Evolutionary conservation across 2,113 vertebrate genomes (phyloP).

Genomic region (Polypterus bichir): DNA sequence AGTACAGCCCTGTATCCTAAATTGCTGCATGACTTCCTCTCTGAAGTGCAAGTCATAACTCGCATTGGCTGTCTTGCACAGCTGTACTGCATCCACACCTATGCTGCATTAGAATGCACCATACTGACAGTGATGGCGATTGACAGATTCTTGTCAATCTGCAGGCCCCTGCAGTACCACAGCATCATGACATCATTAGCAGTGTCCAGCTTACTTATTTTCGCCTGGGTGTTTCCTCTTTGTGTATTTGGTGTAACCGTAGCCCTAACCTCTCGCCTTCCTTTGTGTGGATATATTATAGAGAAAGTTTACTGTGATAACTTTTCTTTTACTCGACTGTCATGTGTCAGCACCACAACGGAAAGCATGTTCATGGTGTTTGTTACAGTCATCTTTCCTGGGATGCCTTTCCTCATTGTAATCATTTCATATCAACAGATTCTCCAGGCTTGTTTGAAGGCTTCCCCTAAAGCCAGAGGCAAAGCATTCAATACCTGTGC

Average conservation of each 20-base stretch:
- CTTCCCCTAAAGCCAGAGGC: not conserved
- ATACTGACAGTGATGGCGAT: constrained; percentile 8
- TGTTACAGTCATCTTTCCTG: not conserved
- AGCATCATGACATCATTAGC: not conserved
- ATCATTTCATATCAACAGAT: constrained; percentile 6
- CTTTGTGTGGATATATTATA: not conserved
- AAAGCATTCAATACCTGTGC: constrained; percentile 3
- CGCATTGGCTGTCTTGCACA: constrained; percentile 2
- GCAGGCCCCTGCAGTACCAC: constrained; percentile 1
- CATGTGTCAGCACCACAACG: not conserved
- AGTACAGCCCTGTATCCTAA: not conserved
- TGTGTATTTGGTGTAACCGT: not conserved
- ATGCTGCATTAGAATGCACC: constrained; percentile 1
- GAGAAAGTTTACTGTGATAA: constrained; percentile 6
- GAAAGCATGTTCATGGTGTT: not conserved
- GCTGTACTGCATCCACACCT: not conserved
- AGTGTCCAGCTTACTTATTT: not conserved
- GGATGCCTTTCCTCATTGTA: not conserved
- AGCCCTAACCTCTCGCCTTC: not conserved
- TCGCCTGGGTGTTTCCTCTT: constrained; percentile 4
- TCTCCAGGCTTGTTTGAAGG: not conserved
- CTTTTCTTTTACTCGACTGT: not conserved
- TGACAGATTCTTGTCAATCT: constrained; percentile 10
- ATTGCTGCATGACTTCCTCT: constrained; percentile 1
- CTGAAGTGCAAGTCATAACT: not conserved